Conservation (phyloP, 2,797 vertebrate genomes). For the Bradypodion ventrale region DNA sequence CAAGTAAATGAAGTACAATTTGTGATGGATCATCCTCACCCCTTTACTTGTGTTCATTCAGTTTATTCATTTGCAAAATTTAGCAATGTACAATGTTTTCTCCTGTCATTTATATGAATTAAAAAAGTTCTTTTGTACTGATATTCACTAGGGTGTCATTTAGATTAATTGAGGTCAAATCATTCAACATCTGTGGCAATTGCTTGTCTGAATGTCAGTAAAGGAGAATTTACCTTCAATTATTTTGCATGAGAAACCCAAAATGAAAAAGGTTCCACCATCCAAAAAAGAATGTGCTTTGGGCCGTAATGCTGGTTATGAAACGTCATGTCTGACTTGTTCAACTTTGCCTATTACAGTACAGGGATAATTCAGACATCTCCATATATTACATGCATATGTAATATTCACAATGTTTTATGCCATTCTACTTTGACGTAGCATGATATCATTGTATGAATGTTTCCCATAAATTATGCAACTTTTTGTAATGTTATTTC, state of each 20-base stretch:
- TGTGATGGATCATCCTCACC: conserved; percentile 20
- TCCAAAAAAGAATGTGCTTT: neutral
- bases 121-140: neutral
- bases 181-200: neutral
- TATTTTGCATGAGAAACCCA: neutral
- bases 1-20: conserved; percentile 25
- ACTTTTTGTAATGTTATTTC: neutral
- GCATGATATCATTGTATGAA: neutral
- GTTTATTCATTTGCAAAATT: conserved; percentile 30
- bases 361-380: neutral
- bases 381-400: neutral
- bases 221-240: neutral
- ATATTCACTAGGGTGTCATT: conserved; percentile 15
- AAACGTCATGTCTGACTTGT: neutral
- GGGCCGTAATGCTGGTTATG: neutral
- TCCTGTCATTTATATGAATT: conserved; percentile 10
- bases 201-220: neutral
- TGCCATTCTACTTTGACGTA: neutral
- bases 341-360: neutral
- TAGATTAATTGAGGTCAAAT: conserved; percentile 17
- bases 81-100: conserved; percentile 10
- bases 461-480: neutral
- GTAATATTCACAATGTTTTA: neutral
- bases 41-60: conserved; percentile 30
- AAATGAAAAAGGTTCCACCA: neutral